Percentiles rank a stretch among this genome's conserved stretches.
Conservation (phyloP, 2,113 vertebrate species). For the Cynopterus brachyotis region DNA sequence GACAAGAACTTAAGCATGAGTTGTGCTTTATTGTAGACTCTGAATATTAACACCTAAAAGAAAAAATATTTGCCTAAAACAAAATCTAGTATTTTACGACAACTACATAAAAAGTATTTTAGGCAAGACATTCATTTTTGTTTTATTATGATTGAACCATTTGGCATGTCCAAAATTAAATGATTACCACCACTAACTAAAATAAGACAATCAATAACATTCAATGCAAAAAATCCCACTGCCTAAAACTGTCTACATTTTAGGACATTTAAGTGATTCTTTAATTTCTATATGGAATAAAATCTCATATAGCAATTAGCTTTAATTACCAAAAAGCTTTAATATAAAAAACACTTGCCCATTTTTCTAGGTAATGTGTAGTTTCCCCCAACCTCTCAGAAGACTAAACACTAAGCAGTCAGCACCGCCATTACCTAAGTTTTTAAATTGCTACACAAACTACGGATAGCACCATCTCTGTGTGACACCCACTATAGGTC, state of each 20-base stretch:
- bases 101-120: background rate
- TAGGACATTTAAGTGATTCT: background rate
- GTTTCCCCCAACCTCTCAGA: background rate
- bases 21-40: background rate
- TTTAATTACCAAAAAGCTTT: too few species aligned
- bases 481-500: background rate
- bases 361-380: conserved; percentile 47
- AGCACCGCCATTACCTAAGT: background rate
- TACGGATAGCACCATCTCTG: background rate
- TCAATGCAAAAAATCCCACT: background rate
- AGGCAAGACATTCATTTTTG: background rate
- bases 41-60: background rate
- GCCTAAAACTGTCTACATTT: conserved; percentile 14
- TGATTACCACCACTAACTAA: background rate
- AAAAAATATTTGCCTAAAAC: background rate
- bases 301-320: background rate
- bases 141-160: background rate
- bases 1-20: background rate
- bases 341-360: background rate
- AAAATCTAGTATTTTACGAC: background rate
- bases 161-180: background rate
- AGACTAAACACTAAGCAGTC: background rate
- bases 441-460: conserved; percentile 22
- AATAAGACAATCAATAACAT: background rate
- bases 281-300: conserved; percentile 6